These are phyloP conservation scores for Poecile montanus DNA, from an alignment of 2,797 vertebrate genomes.

Conservation along the genomic window DNA sequence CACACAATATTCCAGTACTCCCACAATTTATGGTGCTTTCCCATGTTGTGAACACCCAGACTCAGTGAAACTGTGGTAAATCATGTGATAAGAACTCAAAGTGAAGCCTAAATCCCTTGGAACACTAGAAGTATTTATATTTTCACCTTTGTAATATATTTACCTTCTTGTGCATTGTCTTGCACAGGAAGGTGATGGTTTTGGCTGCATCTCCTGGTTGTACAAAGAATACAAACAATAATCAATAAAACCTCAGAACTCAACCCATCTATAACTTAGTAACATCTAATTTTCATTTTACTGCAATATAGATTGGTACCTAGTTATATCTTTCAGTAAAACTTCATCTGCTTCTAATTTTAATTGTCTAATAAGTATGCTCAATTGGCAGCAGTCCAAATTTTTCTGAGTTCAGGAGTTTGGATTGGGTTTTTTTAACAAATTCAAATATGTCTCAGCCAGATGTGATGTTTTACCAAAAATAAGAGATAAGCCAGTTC, in stretches of 20 bases:
- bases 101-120: background rate
- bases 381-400: background rate
- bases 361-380: background rate
- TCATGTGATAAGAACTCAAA: background rate
- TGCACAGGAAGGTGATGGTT: background rate
- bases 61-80: background rate
- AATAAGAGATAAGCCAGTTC: background rate
- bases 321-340: background rate
- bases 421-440: background rate
- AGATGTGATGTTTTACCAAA: background rate
- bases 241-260: background rate
- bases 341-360: slow-evolving; percentile 17
- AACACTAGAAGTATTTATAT: background rate
- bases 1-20: background rate
- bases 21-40: background rate
- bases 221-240: background rate
- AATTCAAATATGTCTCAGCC: background rate
- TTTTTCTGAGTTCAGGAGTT: background rate
- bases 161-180: background rate
- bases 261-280: background rate
- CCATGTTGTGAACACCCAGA: background rate
- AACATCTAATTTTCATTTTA: background rate
- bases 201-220: background rate
- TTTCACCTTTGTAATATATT: background rate
- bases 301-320: background rate